Percentiles rank a stretch among this genome's conserved stretches.
Conservation (phyloP, 2,797 vertebrate genomes). For the Pelochelys cantorii region DNA sequence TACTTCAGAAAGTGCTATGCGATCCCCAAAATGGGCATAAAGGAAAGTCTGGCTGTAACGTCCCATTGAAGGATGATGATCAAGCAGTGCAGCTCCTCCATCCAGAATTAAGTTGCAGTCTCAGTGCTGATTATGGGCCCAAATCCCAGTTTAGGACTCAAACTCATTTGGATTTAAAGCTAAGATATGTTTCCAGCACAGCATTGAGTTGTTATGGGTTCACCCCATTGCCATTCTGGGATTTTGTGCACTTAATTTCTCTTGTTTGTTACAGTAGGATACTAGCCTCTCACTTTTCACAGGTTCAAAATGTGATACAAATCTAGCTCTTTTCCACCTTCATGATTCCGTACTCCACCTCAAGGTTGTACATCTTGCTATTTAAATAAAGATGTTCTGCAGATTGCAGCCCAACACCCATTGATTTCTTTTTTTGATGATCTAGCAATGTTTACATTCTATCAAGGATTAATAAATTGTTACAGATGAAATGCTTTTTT, state of each 20-base stretch:
- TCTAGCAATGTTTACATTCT: conserved; percentile 54
- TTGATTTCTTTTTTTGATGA: conserved; percentile 33
- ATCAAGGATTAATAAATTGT: conserved; percentile 27
- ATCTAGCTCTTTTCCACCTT: neutral
- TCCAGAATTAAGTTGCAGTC: rapidly evolving
- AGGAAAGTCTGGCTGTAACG: neutral
- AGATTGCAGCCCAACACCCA: conserved; percentile 22
- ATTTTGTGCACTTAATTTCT: neutral
- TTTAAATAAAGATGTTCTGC: conserved; percentile 15
- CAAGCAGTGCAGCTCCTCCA: neutral
- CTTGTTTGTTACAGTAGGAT: too few species aligned
- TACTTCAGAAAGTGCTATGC: neutral
- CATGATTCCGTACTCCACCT: neutral
- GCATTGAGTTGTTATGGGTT: rapidly evolving
- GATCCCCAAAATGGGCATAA: neutral
- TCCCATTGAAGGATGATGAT: neutral
- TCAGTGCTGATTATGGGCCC: rapidly evolving
- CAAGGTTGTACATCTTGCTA: conserved; percentile 18
- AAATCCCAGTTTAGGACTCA: rapidly evolving
- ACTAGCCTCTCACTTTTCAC: neutral
- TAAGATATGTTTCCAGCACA: neutral
- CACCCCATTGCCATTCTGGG: neutral
- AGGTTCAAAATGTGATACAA: neutral
- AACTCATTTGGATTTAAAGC: neutral
- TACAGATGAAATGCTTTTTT: neutral